Percentiles rank a stretch among this genome's conserved stretches.
phyloP scores from a whole-genome alignment of 2,888 invertebrate species.

The Andricus curvator region DNA sequence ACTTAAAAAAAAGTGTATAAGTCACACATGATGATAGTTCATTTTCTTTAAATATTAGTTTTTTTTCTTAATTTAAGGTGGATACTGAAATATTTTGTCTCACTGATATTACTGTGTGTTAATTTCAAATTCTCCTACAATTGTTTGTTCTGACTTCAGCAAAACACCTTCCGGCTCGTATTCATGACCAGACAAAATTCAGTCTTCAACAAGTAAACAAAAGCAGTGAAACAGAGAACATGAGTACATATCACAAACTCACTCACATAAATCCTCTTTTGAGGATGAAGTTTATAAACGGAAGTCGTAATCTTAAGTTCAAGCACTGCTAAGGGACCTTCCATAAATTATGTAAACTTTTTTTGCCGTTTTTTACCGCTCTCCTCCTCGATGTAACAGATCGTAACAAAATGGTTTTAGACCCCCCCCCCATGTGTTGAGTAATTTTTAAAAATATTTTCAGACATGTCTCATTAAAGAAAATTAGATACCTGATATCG shows the following conservation, averaged over 20 bases:
- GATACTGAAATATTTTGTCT: not conserved
- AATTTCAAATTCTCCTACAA: not conserved
- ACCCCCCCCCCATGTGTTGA: too few species aligned
- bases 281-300: slow-evolving; percentile 9
- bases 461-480: too few species aligned
- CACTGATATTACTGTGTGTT: not conserved
- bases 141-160: not conserved
- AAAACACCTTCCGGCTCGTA: slow-evolving; percentile 2
- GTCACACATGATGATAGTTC: too few species aligned
- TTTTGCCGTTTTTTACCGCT: too few species aligned
- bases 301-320: slow-evolving; percentile 15
- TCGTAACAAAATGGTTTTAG: too few species aligned
- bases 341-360: too few species aligned
- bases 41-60: too few species aligned
- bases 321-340: not conserved
- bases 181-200: slow-evolving; percentile 6
- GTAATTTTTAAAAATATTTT: too few species aligned
- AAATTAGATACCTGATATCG: too few species aligned
- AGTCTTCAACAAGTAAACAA: slow-evolving; percentile 3
- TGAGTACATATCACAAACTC: not conserved
- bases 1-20: too few species aligned
- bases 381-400: too few species aligned
- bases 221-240: not conserved
- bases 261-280: not conserved
- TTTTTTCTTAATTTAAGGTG: too few species aligned